Evolutionary conservation across 2,888 invertebrate species (phyloP), one percentile per base, ranked within the genome.

Genomic region (Ferrisia virgata): DNA sequence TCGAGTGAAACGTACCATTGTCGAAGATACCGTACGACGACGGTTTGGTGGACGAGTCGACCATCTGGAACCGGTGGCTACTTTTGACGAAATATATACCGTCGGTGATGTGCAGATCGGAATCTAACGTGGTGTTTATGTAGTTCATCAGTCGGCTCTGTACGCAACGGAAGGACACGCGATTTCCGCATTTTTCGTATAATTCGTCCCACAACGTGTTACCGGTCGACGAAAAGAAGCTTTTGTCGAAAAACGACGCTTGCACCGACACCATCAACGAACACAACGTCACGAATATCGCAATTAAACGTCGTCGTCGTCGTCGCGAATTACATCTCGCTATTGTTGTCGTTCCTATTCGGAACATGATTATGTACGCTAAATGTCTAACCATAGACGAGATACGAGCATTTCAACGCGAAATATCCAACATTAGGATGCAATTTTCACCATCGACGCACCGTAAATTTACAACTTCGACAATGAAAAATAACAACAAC

Each of bases 71-170:
- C 6, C 31, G 84, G 89, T 89, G 85, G 91, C 91, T 86, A 91
- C 91, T 86, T 90, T 89, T 86, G 90, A 90, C 87, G 87, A 94
- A 92, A 79, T 90, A 90, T 87, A 93, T 88, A 86, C 93, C 91
- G 88, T 92, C 91, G 85, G 92, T 91, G 22, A 94, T 90, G 13
- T 79, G 84, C 22, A 94, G 90, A 88, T 94, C 93, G 87, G 91
- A 92, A 31, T 92, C 91, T 82, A 95, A 89, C 33, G 92, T 84
- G 39, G 91, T 90, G 86, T 93, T 92, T 85, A 95, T 89, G 87
- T 93, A 95, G n/a, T 91, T 89, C 87, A 93, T 93, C 40, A 95
- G 92, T 87, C 93, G 94, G 87, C 93, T 93, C 87, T 94, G 94
- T 84, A 95, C 92, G 88, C 95, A 95, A 86, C 92, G 91, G 87